These are phyloP conservation scores for Sylvicapra grimmia DNA, from an alignment of 2,113 vertebrate genomes.

Conservation along the genomic window DNA sequence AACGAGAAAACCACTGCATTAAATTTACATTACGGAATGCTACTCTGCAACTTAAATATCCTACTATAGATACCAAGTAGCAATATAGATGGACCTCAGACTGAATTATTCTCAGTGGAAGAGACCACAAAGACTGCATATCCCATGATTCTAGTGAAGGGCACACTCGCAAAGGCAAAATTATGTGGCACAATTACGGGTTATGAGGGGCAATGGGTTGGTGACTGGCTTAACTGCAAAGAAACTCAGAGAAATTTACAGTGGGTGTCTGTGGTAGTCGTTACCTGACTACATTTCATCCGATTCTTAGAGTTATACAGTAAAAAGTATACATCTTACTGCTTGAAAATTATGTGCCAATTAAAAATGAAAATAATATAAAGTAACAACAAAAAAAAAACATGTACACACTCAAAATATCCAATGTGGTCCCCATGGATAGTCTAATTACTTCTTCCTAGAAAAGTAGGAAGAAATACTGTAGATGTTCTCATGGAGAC, in stretches of 20 bases:
- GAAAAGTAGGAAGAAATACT: background rate
- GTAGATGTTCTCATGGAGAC: background rate
- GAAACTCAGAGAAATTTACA: background rate
- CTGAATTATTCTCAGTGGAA: background rate
- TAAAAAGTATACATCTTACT: background rate
- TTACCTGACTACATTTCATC: background rate
- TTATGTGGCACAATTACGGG: background rate
- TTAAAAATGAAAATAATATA: background rate
- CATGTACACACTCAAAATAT: background rate
- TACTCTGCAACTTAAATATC: background rate
- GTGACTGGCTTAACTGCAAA: background rate
- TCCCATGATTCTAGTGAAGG: background rate
- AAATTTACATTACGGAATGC: background rate
- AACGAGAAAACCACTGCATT: background rate
- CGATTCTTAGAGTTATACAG: background rate
- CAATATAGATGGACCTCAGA: fast-evolving
- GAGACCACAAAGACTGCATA: background rate
- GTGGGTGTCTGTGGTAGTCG: background rate
- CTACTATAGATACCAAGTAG: background rate
- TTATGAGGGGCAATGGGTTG: background rate
- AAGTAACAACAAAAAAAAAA: background rate
- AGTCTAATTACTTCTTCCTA: background rate
- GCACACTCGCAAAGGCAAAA: background rate
- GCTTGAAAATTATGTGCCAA: background rate
- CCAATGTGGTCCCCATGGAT: background rate